Evolutionary conservation across 1,140 invertebrate genomes (phyloP), one percentile per base, ranked within the genome.

Genomic region (Ceratitis capitata): DNA sequence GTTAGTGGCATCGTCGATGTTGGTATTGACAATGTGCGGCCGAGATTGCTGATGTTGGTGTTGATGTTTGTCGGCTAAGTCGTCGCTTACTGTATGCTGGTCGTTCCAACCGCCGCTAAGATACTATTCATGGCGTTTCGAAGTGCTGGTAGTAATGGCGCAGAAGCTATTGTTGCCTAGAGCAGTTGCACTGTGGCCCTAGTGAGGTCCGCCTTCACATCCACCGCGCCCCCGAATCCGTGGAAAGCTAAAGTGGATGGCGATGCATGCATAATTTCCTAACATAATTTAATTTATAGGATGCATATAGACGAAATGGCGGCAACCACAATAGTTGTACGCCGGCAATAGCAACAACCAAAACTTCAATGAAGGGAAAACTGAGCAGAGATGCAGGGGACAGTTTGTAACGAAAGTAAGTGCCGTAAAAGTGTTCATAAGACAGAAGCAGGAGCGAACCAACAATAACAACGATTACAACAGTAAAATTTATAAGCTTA

Each of bases 201-300:
- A 14, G 16, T 53, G n/a, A n/a, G n/a, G 16, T 19, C 49, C 16
- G n/a, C 49, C 47, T 12, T 12, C 47, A 49, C 47, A 2, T 9
- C 2, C 7, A 49, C 47, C 16, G 64, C 49, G 39, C 19, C 74
- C 2, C 1, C 74, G 19, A 29, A 14, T 35, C 47, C n/a, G 23
- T 45, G 45, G n/a, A n/a, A 23, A 1, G 23, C 32, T n/a, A 49
- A 23, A 58, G 47, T 83, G 82, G 39, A 78, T 58, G 82, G 32
- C 47, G 82, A 53, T 83, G 82, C 82, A 83, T 83, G 82, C 82
- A 83, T 83, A 83, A 83, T 83, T 83, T 83, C 35, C 49, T 53
- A 83, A 83, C 82, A 83, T 83, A 83, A 83, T 83, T 83, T 53
- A 83, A 83, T 83, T 83, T 83, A 83, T 83, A 53, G 82, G 69